phyloP scores from a whole-genome alignment of 2,888 invertebrate species.

The Drosophila anomelani region DNA sequence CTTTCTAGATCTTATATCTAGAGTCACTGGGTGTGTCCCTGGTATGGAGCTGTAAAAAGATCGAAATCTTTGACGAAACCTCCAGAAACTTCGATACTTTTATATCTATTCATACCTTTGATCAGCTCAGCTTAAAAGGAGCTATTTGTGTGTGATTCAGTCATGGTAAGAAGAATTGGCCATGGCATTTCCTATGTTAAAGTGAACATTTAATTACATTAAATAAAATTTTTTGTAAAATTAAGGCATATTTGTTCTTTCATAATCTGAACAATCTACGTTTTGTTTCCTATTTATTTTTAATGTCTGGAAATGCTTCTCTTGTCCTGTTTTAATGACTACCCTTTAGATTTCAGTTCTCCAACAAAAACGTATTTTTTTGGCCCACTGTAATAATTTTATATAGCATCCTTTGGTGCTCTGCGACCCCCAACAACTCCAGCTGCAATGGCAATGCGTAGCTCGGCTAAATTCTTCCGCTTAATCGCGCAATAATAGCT shows the following conservation, averaged over 20 bases:
- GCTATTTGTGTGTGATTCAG: neutral
- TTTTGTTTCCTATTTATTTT: too few relatives aligned
- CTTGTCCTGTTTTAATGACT: too few relatives aligned
- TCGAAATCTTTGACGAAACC: neutral
- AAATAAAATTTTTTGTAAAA: neutral
- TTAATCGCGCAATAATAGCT: slow-evolving; percentile 71
- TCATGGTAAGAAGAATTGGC: neutral
- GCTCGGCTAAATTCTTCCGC: slow-evolving; percentile 57
- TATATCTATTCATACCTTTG: neutral
- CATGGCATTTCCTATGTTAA: neutral
- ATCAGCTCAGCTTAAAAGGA: neutral
- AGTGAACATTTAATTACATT: too few relatives aligned
- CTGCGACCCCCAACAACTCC: slow-evolving; percentile 37
- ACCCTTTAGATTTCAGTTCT: neutral
- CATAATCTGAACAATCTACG: too few relatives aligned
- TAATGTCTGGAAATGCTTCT: too few relatives aligned
- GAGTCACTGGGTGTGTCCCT: neutral
- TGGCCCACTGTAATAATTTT: slow-evolving; percentile 31
- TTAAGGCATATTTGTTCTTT: too few relatives aligned
- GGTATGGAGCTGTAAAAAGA: neutral
- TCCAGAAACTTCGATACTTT: neutral
- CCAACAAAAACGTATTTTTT: neutral
- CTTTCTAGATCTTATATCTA: neutral
- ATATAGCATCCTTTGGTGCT: slow-evolving; percentile 51
- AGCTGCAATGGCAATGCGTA: slow-evolving; percentile 47